Base-by-base conservation (phyloP, 2,888 invertebrate species). In the Chouioia cunea region DNA sequence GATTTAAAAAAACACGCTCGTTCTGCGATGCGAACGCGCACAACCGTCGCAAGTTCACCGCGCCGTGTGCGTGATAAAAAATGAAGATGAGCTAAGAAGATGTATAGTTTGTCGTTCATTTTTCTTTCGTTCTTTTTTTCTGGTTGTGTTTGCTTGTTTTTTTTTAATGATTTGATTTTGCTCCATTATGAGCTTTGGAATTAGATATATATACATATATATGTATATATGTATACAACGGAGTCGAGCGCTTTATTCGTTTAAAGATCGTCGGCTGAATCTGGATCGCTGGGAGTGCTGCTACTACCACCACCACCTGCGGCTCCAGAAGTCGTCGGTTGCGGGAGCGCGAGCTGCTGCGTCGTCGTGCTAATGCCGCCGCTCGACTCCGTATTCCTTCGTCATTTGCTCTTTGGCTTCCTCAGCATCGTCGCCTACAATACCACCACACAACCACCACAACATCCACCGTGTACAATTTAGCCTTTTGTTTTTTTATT, bases 341-440 rank as follows among this genome's bases (percentile, higher is more conserved):
- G 85, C 87, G 86, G 87, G 86, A 77, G 87, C 79, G 88, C 88
- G 66, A 88, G 87, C 81, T 88, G 84, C 57, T 60, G 58, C 92
- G 93, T 10, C 36, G 36, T 36, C 36, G 36, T 36, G 36, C 36
- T 10, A 12, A 36, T 36, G 36, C 36, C 92, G 60, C 73, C 44
- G 81, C 91, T 90, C 80, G 93, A 93, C 89, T 96, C 95, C 80
- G 96, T 96, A 89, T 97, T 96, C 86, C 97, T 93, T 80, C 97
- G 91, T 97, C 92, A 97, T 97, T 98, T 98, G 85, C 92, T 91
- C 89, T 94, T 94, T 88, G 93, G 93, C 91, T 99, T 98, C 93
- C 98, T 98, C 90, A 99, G 91, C 99, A 99, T 99, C 88, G 98
- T 98, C 87, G 99, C 98, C 98, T 98, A 90, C 10, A 46, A 50